Evolutionary conservation across 2,113 vertebrate genomes (phyloP).

Genomic region (Lasiurus borealis): DNA sequence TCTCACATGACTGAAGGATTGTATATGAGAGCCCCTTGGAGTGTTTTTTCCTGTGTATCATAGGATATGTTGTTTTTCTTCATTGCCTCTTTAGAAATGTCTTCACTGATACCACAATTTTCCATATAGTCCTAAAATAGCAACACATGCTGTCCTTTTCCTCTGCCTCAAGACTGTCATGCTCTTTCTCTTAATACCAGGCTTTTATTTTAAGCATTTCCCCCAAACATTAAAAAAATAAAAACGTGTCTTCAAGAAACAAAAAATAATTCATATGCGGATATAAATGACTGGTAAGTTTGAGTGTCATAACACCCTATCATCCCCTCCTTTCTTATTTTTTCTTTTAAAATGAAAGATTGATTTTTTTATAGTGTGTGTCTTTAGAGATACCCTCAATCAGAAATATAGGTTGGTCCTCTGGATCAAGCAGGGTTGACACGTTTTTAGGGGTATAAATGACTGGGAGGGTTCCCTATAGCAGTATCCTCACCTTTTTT

Average conservation of each 20-base stretch:
- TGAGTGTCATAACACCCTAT: background rate
- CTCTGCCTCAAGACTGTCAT: background rate
- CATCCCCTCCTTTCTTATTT: background rate
- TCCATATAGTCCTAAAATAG: background rate
- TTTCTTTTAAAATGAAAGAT: background rate
- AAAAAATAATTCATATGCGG: background rate
- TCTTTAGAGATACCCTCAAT: background rate
- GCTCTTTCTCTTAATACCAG: background rate
- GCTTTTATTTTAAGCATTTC: background rate
- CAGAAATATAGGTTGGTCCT: background rate
- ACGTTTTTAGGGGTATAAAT: background rate
- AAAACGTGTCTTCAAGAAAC: background rate
- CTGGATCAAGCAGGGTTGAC: background rate
- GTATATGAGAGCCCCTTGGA: background rate
- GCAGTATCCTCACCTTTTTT: background rate
- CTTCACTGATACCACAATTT: background rate
- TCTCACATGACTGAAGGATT: background rate
- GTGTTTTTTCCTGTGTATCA: background rate
- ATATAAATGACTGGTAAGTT: background rate
- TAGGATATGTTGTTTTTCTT: background rate
- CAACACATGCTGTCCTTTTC: background rate
- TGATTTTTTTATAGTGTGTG: background rate
- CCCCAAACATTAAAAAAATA: background rate
- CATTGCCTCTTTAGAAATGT: background rate
- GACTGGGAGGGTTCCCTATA: background rate